A percentile compares a stretch with the other conserved stretches of the same genome.
Conservation (phyloP, 2,113 vertebrate genomes). For the Euleptes europaea region DNA sequence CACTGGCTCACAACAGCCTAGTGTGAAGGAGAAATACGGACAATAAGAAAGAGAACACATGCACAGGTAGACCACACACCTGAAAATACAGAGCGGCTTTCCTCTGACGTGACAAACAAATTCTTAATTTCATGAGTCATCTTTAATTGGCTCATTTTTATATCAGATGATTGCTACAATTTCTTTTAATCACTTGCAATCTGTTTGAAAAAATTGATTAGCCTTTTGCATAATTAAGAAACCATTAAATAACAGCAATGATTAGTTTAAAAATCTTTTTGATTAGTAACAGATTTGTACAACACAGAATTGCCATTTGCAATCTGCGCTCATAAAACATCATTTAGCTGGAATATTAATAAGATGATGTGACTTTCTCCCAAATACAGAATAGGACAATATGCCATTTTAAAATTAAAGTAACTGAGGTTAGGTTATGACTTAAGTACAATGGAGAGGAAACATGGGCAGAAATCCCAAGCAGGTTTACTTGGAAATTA, state of each 20-base stretch:
- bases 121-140: conserved; percentile 51
- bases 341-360: not conserved
- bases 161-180: conserved; percentile 58
- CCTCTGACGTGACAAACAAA: conserved; percentile 40
- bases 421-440: not conserved
- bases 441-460: not conserved
- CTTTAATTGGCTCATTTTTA: conserved; percentile 57
- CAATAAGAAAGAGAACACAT: conserved; percentile 21
- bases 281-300: conserved; percentile 60
- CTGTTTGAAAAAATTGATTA: conserved; percentile 60
- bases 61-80: not conserved
- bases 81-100: conserved; percentile 50
- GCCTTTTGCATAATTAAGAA: conserved; percentile 61
- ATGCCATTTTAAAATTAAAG: conserved; percentile 3
- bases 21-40: conserved; percentile 10
- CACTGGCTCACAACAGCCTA: not conserved
- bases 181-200: conserved; percentile 63
- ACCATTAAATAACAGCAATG: conserved; percentile 58
- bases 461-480: too few species aligned
- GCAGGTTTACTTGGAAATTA: too few species aligned
- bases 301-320: conserved; percentile 45
- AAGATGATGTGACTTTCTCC: not conserved
- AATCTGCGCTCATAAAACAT: conserved; percentile 13
- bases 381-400: not conserved
- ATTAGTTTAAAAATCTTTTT: conserved; percentile 54